A percentile compares a stretch with the other conserved stretches of the same genome.
These are phyloP conservation scores for Mechanitis messenoides DNA, from an alignment of 2,888 invertebrate species.

Conservation along the genomic window DNA sequence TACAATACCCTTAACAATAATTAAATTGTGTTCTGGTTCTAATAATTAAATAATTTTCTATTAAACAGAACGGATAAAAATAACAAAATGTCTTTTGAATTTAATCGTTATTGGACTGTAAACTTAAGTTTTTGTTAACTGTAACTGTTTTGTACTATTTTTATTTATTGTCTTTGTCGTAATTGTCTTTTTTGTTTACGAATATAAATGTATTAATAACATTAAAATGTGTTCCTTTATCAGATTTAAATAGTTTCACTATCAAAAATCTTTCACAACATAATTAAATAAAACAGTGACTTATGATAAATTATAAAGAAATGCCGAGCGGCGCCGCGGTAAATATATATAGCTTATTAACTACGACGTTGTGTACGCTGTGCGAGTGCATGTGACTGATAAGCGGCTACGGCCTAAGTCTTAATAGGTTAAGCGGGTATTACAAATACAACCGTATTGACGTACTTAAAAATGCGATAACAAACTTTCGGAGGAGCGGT, in stretches of 20 bases:
- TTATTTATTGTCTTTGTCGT: slow-evolving; percentile 2
- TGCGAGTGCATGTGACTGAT: too few relatives aligned
- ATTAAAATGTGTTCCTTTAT: background rate
- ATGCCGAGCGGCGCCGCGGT: too few relatives aligned
- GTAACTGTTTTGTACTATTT: background rate
- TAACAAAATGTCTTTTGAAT: background rate
- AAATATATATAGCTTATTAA: too few relatives aligned
- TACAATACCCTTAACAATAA: too few relatives aligned
- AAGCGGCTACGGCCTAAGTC: too few relatives aligned
- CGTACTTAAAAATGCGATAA: slow-evolving; percentile 32
- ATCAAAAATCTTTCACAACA: slow-evolving; percentile 10
- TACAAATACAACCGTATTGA: too few relatives aligned
- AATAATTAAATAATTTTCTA: too few relatives aligned
- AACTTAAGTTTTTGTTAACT: background rate
- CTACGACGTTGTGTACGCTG: too few relatives aligned
- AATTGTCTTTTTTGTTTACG: background rate
- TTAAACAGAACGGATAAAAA: too few relatives aligned
- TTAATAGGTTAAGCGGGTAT: too few relatives aligned
- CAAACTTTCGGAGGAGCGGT: slow-evolving; percentile 26
- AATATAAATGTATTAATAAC: background rate
- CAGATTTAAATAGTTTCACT: slow-evolving; percentile 9
- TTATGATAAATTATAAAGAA: too few relatives aligned
- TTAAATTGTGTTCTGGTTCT: too few relatives aligned
- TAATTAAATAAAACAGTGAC: slow-evolving; percentile 20
- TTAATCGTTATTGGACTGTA: background rate